These are phyloP conservation scores for Pteria penguin DNA, from an alignment of 2,888 invertebrate genomes.

Conservation along the genomic window DNA sequence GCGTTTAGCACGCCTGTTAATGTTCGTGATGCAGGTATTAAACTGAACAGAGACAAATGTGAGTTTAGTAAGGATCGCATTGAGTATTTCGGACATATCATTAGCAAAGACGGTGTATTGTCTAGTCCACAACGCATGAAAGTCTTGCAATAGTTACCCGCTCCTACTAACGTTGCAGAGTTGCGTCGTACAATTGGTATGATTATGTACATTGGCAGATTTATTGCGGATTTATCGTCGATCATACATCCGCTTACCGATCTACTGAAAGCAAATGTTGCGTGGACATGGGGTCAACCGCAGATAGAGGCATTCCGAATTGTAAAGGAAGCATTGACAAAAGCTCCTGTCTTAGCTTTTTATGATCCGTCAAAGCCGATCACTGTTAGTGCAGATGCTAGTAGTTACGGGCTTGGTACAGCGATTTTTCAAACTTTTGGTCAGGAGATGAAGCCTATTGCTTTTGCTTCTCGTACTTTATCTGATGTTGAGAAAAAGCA, in stretches of 20 bases:
- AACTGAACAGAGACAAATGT: slow-evolving; percentile 52
- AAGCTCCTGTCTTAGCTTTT: slow-evolving; percentile 15
- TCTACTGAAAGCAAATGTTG: slow-evolving; percentile 2
- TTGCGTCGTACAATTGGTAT: slow-evolving; percentile 14
- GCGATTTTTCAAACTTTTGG: slow-evolving; percentile 13
- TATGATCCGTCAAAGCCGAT: slow-evolving; percentile 17
- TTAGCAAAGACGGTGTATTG: slow-evolving; percentile 4
- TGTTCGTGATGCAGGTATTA: slow-evolving; percentile 24
- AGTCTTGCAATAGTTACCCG: slow-evolving; percentile 2
- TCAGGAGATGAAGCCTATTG: slow-evolving; percentile 5
- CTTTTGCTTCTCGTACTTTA: slow-evolving; percentile 14
- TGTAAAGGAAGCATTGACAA: slow-evolving; percentile 6
- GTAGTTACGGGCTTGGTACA: slow-evolving; percentile 8
- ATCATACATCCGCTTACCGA: slow-evolving; percentile 5
- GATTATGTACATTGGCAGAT: slow-evolving; percentile 15
- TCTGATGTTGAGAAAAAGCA: slow-evolving; percentile 9
- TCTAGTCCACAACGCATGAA: not conserved
- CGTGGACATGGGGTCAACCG: slow-evolving; percentile 13
- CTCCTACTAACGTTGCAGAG: not conserved
- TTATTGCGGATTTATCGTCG: slow-evolving; percentile 20
- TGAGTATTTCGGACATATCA: slow-evolving; percentile 11
- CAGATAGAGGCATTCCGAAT: slow-evolving; percentile 7
- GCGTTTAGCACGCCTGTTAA: slow-evolving; percentile 33
- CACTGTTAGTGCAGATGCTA: slow-evolving; percentile 9
- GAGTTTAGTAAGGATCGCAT: slow-evolving; percentile 7